Evolutionary conservation across 2,888 invertebrate species (phyloP).

Genomic region (Stomorhina lunata): DNA sequence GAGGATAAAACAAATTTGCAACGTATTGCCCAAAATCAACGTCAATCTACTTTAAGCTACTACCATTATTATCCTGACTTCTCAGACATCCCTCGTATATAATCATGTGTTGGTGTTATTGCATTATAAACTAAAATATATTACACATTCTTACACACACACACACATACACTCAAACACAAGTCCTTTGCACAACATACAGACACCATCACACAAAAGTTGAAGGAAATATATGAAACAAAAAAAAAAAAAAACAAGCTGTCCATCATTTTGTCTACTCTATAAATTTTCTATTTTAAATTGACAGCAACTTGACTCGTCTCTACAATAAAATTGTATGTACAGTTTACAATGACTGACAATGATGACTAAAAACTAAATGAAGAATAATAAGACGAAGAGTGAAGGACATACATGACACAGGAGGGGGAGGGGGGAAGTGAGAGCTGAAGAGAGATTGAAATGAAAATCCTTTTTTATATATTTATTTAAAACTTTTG

Average conservation of each 20-base stretch:
- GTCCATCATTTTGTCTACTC: constrained; percentile 79
- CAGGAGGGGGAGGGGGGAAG: too few species aligned
- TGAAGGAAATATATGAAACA: constrained; percentile 45
- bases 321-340: constrained; percentile 63
- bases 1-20: too few species aligned
- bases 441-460: background rate
- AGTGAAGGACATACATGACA: background rate
- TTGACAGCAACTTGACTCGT: constrained; percentile 77
- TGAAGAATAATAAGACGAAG: background rate
- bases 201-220: constrained; percentile 26
- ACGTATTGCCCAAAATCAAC: too few species aligned
- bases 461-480: constrained; percentile 18
- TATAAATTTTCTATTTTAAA: constrained; percentile 79
- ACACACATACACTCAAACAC: constrained; percentile 10
- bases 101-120: constrained; percentile 39
- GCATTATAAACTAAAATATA: constrained; percentile 53
- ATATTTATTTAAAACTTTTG: constrained; percentile 24
- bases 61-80: background rate
- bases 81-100: background rate
- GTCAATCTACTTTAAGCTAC: too few species aligned
- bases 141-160: constrained; percentile 27
- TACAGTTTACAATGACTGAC: constrained; percentile 61
- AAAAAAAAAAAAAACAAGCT: constrained; percentile 72
- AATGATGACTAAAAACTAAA: constrained; percentile 56
- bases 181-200: background rate